Evolutionary conservation across 2,888 invertebrate species (phyloP).

Genomic region (Strigamia maritima): DNA sequence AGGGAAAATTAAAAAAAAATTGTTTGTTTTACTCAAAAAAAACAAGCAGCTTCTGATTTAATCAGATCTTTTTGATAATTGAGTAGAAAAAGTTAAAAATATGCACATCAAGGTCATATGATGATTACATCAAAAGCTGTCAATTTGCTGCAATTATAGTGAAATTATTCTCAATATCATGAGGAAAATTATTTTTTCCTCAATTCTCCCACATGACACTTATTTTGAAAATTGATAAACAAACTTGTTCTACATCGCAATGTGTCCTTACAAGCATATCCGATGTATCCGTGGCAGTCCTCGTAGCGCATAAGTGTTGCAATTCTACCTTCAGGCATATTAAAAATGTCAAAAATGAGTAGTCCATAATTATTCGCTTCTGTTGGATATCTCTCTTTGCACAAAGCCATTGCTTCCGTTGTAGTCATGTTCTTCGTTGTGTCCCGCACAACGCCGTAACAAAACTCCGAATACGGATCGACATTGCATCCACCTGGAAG

Average conservation of each 20-base stretch:
- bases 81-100: no score
- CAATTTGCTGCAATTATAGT: no score
- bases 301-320: background rate
- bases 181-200: no score
- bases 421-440: background rate
- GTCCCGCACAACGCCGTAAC: background rate
- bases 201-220: no score
- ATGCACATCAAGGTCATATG: no score
- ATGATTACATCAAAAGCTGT: no score
- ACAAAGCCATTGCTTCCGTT: background rate
- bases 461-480: background rate
- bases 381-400: background rate
- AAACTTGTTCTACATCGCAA: no score
- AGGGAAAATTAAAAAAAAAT: no score
- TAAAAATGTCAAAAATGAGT: background rate
- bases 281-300: background rate
- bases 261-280: background rate
- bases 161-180: no score
- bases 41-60: no score
- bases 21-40: no score
- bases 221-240: background rate
- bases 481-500: background rate
- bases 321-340: background rate
- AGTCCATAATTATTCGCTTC: background rate
- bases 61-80: no score